A percentile compares a stretch with the other conserved stretches of the same genome.
Evolutionary conservation across 2,113 vertebrate species (phyloP).

Genomic region (Phylloscopus whistleri): DNA sequence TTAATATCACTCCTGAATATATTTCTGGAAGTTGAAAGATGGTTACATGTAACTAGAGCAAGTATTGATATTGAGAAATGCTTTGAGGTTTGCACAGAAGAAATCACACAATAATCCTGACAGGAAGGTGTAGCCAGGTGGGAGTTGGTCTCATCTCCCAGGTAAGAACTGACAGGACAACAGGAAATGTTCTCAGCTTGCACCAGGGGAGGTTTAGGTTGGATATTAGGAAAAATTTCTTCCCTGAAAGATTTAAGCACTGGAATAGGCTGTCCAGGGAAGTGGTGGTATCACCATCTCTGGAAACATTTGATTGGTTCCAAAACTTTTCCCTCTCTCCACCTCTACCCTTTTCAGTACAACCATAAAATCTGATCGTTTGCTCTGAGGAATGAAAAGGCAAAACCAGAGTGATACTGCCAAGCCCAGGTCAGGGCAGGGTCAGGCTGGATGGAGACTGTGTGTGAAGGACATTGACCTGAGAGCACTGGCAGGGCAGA

Average conservation of each 20-base stretch:
- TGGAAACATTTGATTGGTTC: not conserved
- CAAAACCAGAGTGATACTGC: not conserved
- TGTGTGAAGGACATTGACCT: not conserved
- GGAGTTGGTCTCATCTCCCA: not conserved
- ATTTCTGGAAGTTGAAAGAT: conserved; percentile 54
- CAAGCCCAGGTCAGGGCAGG: not conserved
- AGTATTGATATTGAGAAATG: conserved; percentile 29
- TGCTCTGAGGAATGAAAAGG: not conserved
- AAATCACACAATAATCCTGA: conserved; percentile 14
- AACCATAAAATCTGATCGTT: not conserved
- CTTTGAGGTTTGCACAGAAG: conserved; percentile 42
- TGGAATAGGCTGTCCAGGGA: not conserved
- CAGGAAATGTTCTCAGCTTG: not conserved
- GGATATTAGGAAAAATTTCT: not conserved
- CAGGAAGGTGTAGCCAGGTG: not conserved
- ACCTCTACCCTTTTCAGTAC: not conserved
- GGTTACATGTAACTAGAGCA: not conserved
- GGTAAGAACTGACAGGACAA: not conserved
- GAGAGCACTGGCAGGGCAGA: not conserved
- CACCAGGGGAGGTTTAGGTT: not conserved
- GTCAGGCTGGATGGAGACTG: not conserved
- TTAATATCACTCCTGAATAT: conserved; percentile 38
- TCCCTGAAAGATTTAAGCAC: not conserved
- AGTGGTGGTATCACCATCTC: not conserved
- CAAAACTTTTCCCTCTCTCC: not conserved